These are phyloP conservation scores for Glandiceps talaboti DNA, from an alignment of 53 echinoderm and acorn worm genomes.

Conservation along the genomic window DNA sequence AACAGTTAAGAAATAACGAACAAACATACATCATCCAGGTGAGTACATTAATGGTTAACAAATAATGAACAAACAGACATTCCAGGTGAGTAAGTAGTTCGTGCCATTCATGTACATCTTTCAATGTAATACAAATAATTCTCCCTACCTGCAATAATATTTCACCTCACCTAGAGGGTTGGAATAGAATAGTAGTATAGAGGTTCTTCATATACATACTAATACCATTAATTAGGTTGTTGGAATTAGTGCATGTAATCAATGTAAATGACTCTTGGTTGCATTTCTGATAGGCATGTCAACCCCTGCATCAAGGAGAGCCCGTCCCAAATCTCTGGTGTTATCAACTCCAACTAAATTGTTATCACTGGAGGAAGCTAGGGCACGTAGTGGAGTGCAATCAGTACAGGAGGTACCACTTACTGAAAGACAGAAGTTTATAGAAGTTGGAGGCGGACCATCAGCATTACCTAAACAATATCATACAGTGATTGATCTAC, in stretches of 20 bases:
- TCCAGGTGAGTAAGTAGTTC: too few species aligned
- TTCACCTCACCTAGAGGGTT: too few species aligned
- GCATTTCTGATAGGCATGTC: background rate
- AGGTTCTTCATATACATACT: too few species aligned
- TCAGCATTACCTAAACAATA: constrained; percentile 86
- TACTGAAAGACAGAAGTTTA: constrained; percentile 81
- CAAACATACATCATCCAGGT: too few species aligned
- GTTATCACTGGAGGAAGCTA: constrained; percentile 86
- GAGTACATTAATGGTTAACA: background rate
- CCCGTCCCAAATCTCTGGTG: constrained; percentile 73
- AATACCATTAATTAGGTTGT: too few species aligned
- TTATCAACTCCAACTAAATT: constrained; percentile 82
- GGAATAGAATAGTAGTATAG: too few species aligned
- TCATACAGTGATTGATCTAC: constrained; percentile 86
- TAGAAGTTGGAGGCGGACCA: constrained; percentile 94
- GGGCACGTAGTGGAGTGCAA: constrained; percentile 57
- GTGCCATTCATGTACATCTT: too few species aligned
- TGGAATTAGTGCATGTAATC: too few species aligned
- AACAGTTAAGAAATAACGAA: too few species aligned
- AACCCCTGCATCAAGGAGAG: background rate
- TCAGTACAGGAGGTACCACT: constrained; percentile 13
- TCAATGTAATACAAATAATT: too few species aligned
- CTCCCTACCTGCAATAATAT: too few species aligned
- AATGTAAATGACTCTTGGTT: too few species aligned
- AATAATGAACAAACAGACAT: constrained; percentile 25